A percentile compares a stretch with the other conserved stretches of the same genome.
Conservation (phyloP, 2,888 invertebrate species). For the Volucella bombylans region DNA sequence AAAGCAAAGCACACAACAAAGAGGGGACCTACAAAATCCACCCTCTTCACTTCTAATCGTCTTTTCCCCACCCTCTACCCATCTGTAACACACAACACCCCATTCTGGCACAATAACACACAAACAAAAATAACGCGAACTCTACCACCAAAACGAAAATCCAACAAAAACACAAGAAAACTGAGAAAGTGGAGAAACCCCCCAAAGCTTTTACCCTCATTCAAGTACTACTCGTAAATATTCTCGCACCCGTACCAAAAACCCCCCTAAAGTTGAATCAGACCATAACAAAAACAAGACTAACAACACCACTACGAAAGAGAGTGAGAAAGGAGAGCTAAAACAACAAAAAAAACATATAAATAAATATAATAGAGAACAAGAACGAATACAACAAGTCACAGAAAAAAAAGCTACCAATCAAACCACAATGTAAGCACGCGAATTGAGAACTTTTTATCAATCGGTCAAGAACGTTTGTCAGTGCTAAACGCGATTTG, state of each 20-base stretch:
- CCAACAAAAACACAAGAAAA: slow-evolving; percentile 55
- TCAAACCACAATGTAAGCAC: slow-evolving; percentile 76
- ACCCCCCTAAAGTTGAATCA: slow-evolving; percentile 40
- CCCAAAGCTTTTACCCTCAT: slow-evolving; percentile 40
- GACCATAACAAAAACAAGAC: slow-evolving; percentile 20
- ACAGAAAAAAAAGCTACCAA: slow-evolving; percentile 65
- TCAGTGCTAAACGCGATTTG: slow-evolving; percentile 76
- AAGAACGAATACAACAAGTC: slow-evolving; percentile 75
- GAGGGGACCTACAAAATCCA: slow-evolving; percentile 27
- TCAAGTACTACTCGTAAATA: not conserved
- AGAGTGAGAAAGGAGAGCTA: slow-evolving; percentile 76
- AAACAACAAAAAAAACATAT: slow-evolving; percentile 74
- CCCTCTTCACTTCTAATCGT: slow-evolving; percentile 41
- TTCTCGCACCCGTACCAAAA: slow-evolving; percentile 2
- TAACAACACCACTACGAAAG: slow-evolving; percentile 59
- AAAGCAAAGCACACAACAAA: not conserved
- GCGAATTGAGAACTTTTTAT: slow-evolving; percentile 79
- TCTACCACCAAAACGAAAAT: slow-evolving; percentile 54
- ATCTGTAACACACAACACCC: slow-evolving; percentile 4
- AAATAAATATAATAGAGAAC: slow-evolving; percentile 46
- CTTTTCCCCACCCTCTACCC: slow-evolving; percentile 7
- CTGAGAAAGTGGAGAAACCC: slow-evolving; percentile 25
- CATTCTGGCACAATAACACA: slow-evolving; percentile 13
- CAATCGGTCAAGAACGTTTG: slow-evolving; percentile 82
- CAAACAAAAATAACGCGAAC: slow-evolving; percentile 51